Evolutionary conservation across 2,797 vertebrate species (phyloP).

Genomic region (Diplodus puntazzo): DNA sequence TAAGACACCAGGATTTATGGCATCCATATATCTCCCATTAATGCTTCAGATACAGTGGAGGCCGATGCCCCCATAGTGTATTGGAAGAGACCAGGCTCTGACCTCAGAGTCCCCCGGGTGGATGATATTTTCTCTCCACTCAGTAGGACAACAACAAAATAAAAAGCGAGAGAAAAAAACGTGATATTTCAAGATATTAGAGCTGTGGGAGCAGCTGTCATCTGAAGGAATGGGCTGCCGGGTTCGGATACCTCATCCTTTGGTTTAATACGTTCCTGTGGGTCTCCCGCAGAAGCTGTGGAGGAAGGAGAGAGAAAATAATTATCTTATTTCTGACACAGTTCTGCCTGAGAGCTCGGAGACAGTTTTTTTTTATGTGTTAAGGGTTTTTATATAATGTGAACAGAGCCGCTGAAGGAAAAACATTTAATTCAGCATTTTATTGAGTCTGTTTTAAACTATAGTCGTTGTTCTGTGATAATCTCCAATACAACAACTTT

Average conservation of each 20-base stretch:
- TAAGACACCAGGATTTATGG: conserved; percentile 71
- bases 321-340: conserved; percentile 17
- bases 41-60: conserved; percentile 62
- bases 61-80: conserved; percentile 48
- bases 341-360: conserved; percentile 8
- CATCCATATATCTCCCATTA: conserved; percentile 74
- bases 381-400: not conserved
- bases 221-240: conserved; percentile 28
- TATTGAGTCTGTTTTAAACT: not conserved
- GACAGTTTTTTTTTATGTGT: not conserved
- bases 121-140: conserved; percentile 38
- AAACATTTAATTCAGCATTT: not conserved
- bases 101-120: conserved; percentile 36
- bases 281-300: conserved; percentile 8
- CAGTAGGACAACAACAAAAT: conserved; percentile 5
- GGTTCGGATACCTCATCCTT: conserved; percentile 35
- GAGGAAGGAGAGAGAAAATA: conserved; percentile 6
- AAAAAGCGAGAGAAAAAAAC: conserved; percentile 1
- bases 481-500: not conserved
- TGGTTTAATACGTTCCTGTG: conserved; percentile 22
- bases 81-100: conserved; percentile 33
- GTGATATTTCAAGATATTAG: conserved; percentile 12
- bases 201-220: conserved; percentile 40
- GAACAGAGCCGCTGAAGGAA: not conserved
- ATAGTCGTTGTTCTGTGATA: not conserved